These are phyloP conservation scores for Pipra filicauda DNA, from an alignment of 2,113 vertebrate species.

Conservation along the genomic window DNA sequence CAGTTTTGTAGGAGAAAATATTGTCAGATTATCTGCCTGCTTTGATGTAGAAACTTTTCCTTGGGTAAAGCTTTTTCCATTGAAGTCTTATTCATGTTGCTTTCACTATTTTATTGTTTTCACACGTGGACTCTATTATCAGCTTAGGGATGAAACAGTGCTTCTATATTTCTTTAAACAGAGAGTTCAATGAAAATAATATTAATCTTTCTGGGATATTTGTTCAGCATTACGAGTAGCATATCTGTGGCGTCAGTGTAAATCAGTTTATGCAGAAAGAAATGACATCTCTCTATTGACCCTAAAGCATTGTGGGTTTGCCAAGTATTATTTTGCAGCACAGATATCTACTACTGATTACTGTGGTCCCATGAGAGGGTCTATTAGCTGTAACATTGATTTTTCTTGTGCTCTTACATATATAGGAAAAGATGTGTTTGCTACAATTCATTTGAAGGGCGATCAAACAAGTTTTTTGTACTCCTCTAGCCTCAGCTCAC, in stretches of 20 bases:
- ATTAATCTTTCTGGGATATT: constrained; percentile 63
- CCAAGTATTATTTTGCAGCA: constrained; percentile 43
- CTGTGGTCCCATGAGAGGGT: neutral
- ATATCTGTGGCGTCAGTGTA: constrained; percentile 50
- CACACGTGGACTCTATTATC: constrained; percentile 62
- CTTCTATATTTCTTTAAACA: constrained; percentile 43
- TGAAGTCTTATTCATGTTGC: constrained; percentile 18
- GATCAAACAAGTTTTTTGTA: neutral
- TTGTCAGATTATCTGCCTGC: constrained; percentile 44
- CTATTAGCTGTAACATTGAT: constrained; percentile 27
- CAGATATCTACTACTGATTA: constrained; percentile 23
- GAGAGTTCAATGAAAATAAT: constrained; percentile 59
- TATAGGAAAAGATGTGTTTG: neutral
- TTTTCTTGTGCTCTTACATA: neutral
- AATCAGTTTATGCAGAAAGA: constrained; percentile 62
- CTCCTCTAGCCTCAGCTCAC: neutral
- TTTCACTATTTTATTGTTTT: constrained; percentile 68
- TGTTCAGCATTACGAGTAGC: constrained; percentile 48
- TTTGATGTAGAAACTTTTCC: constrained; percentile 61
- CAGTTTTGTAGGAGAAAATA: constrained; percentile 44
- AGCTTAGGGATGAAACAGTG: constrained; percentile 44
- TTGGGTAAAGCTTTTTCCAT: constrained; percentile 33
- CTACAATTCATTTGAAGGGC: neutral
- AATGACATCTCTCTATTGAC: constrained; percentile 47
- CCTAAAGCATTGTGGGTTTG: constrained; percentile 16